phyloP scores from a whole-genome alignment of 2,888 invertebrate genomes.

The Stratiomys singularior region DNA sequence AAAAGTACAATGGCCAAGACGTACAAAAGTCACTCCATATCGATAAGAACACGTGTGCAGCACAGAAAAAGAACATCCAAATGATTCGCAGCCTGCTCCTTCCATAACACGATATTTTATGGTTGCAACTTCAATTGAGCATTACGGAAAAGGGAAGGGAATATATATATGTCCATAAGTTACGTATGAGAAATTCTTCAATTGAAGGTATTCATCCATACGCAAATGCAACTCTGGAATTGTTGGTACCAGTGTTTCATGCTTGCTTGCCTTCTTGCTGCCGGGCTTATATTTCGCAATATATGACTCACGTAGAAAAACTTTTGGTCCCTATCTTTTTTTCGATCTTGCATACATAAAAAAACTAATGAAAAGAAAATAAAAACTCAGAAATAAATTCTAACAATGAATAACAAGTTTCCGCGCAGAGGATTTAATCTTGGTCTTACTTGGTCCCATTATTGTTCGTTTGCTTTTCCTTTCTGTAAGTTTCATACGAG shows the following conservation, averaged over 20 bases:
- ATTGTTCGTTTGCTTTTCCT: constrained; percentile 1
- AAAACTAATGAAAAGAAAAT: background rate
- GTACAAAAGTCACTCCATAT: background rate
- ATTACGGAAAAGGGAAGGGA: background rate
- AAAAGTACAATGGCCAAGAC: background rate
- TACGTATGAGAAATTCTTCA: background rate
- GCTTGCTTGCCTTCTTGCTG: background rate
- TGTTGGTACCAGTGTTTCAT: background rate
- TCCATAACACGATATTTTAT: background rate
- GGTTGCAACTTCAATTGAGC: constrained; percentile 5
- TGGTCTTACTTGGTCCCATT: background rate
- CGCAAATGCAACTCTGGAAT: background rate
- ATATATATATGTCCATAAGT: too few relatives aligned
- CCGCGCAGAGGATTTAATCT: background rate
- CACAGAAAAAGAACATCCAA: background rate
- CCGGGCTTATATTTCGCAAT: background rate
- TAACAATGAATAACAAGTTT: background rate
- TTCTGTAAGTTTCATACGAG: background rate
- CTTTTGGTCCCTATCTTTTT: background rate
- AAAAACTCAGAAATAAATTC: background rate
- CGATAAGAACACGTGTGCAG: constrained; percentile 10
- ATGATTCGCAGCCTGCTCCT: background rate
- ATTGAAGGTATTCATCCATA: background rate
- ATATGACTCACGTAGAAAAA: background rate
- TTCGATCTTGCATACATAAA: background rate